Conservation (phyloP, 1,140 invertebrate species). For the Nasonia giraulti region DNA sequence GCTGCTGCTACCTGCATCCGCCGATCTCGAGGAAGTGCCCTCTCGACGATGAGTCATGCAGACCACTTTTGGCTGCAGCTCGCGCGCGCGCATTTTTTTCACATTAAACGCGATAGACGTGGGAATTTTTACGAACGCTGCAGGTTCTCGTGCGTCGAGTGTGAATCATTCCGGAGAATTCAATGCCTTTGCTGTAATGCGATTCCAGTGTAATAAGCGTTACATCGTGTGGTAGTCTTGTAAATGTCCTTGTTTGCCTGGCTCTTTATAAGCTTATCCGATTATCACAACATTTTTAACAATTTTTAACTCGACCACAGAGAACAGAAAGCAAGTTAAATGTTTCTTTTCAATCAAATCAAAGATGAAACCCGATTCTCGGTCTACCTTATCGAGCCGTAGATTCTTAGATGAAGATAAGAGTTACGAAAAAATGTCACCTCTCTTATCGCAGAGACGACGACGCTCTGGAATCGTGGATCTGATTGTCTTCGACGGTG, state of each 20-base stretch:
- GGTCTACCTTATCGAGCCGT: background rate
- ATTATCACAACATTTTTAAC: background rate
- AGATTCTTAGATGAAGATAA: constrained; percentile 18
- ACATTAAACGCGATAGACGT: background rate
- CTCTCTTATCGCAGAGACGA: background rate
- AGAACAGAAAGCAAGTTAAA: background rate
- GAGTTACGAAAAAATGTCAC: constrained; percentile 4
- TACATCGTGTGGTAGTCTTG: background rate
- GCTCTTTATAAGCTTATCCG: background rate
- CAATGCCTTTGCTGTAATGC: constrained; percentile 16
- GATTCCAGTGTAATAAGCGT: constrained; percentile 13
- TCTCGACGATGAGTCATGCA: background rate
- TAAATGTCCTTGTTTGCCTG: background rate
- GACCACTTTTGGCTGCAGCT: background rate
- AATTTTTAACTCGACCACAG: background rate
- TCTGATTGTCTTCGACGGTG: background rate
- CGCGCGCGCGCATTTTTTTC: background rate
- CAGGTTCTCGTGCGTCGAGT: background rate
- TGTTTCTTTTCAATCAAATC: constrained; percentile 3
- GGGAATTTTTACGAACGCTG: constrained; percentile 19
- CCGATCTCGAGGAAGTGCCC: background rate
- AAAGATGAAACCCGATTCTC: background rate
- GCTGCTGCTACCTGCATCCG: background rate
- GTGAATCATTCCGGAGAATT: constrained; percentile 27
- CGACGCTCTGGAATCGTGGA: background rate